A percentile compares a stretch with the other conserved stretches of the same genome.
Conservation (phyloP, 2,113 vertebrate genomes). For the Chinchilla lanigera region DNA sequence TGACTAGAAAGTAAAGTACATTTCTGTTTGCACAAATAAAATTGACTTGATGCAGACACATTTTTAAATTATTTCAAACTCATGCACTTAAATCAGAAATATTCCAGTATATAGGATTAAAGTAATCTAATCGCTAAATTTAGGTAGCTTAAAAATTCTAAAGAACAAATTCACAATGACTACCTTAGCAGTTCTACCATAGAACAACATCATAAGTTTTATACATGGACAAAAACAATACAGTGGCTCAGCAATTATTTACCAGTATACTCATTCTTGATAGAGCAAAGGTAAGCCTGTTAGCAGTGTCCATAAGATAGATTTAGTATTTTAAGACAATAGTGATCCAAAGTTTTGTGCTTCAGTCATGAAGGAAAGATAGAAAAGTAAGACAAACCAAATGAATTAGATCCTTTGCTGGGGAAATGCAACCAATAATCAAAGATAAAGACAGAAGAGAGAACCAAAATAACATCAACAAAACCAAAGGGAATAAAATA, state of each 20-base stretch:
- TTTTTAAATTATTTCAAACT: neutral
- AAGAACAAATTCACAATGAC: neutral
- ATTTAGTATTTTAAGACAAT: neutral
- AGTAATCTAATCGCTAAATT: neutral
- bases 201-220: neutral
- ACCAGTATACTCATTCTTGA: neutral
- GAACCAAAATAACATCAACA: conserved; percentile 18
- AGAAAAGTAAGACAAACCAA: neutral
- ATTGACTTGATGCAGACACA: neutral
- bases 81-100: neutral
- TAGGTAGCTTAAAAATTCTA: neutral
- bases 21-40: neutral
- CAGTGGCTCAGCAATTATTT: neutral
- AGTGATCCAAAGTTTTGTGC: neutral
- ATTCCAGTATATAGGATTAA: neutral
- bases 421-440: neutral
- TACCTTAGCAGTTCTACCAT: neutral
- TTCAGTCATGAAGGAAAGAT: neutral
- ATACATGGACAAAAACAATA: neutral
- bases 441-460: neutral
- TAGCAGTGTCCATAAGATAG: neutral
- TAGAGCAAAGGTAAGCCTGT: neutral
- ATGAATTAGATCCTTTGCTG: neutral
- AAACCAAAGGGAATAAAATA: neutral
- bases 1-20: neutral